phyloP scores from a whole-genome alignment of 2,113 vertebrate genomes.

The Ascaphus truei region DNA sequence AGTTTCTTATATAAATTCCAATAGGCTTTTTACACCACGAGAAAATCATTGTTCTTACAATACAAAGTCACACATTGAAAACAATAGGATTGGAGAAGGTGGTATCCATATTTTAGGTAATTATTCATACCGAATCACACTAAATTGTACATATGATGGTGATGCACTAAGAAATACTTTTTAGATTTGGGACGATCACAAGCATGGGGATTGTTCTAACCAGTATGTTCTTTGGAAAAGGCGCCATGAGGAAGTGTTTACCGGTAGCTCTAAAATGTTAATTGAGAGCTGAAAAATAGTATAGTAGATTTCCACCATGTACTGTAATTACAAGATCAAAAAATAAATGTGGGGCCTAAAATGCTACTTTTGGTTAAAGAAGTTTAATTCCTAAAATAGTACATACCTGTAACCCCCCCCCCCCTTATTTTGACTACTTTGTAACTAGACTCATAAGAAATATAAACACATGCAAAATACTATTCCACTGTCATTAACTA shows the following conservation, averaged over 20 bases:
- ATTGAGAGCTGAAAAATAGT: neutral
- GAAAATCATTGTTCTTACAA: no score
- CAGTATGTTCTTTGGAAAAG: no score
- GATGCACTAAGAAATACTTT: no score
- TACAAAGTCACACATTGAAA: no score
- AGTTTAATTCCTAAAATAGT: conserved; percentile 20
- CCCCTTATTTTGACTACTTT: neutral
- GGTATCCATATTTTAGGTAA: no score
- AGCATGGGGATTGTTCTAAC: no score
- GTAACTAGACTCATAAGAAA: neutral
- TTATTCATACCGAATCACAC: no score
- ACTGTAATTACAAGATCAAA: neutral
- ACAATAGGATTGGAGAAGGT: no score
- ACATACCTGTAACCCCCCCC: conserved; percentile 13
- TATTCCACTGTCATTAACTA: neutral
- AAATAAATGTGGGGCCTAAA: neutral
- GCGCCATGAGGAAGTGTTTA: no score
- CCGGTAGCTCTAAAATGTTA: neutral
- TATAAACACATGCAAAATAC: conserved; percentile 12
- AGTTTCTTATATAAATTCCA: neutral
- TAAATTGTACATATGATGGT: no score
- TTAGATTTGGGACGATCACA: no score
- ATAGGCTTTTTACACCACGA: neutral
- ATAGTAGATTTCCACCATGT: conserved; percentile 21
- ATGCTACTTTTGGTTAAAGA: neutral